Evolutionary conservation across 2,113 vertebrate species (phyloP).

Genomic region (Limnothrissa miodon): DNA sequence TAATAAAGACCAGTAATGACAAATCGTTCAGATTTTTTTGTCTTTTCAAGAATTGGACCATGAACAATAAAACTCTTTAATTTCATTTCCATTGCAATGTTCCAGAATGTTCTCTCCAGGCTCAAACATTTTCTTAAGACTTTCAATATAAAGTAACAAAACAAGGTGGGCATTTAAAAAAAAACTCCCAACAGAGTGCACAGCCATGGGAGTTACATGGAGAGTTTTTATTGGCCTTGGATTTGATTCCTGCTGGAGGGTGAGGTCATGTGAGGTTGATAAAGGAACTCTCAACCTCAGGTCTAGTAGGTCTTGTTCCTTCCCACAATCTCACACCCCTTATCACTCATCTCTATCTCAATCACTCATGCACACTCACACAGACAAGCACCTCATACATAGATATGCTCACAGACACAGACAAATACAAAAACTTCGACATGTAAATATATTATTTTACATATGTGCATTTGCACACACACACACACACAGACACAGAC

Average conservation of each 20-base stretch:
- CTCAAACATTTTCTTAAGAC: background rate
- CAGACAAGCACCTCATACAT: background rate
- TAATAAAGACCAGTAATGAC: background rate
- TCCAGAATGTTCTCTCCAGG: background rate
- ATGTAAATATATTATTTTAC: background rate
- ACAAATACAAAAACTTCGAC: background rate
- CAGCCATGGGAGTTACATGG: background rate
- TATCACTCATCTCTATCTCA: background rate
- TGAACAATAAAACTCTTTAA: background rate
- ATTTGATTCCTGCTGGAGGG: background rate
- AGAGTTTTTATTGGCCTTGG: background rate
- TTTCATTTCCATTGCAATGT: slow-evolving; percentile 5
- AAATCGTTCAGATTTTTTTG: background rate
- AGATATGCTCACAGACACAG: background rate
- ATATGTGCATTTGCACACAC: background rate
- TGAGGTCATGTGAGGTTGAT: background rate
- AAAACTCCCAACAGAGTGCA: background rate
- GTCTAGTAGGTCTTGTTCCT: background rate
- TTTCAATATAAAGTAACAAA: slow-evolving; percentile 6
- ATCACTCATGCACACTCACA: background rate
- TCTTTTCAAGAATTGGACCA: slow-evolving; percentile 6
- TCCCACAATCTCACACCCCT: background rate
- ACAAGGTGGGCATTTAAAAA: background rate
- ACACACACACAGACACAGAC: too few relatives aligned
- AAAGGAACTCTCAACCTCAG: background rate